phyloP scores from a whole-genome alignment of 1,140 invertebrate species.

The Lethocerus indicus region DNA sequence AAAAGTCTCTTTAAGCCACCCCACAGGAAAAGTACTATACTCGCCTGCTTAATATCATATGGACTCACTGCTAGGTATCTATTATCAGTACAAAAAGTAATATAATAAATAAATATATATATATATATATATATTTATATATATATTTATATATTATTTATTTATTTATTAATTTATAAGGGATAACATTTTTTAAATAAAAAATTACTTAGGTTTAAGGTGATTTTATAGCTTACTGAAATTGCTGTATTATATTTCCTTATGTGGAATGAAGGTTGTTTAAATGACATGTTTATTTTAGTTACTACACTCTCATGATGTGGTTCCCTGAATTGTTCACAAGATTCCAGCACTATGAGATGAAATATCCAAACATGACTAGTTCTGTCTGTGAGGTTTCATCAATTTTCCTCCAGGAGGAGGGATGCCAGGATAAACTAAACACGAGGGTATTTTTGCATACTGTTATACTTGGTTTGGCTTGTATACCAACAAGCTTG shows the following conservation, averaged over 20 bases:
- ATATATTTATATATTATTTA: too few species aligned
- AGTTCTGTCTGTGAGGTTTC: slow-evolving; percentile 57
- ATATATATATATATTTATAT: too few species aligned
- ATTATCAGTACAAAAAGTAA: neutral
- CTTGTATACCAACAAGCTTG: slow-evolving; percentile 53
- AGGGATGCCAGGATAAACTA: slow-evolving; percentile 36
- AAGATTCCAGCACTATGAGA: slow-evolving; percentile 51
- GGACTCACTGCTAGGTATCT: slow-evolving; percentile 47
- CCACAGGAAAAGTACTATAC: slow-evolving; percentile 47
- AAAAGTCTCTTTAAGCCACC: slow-evolving; percentile 46
- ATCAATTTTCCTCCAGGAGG: slow-evolving; percentile 23
- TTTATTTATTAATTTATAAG: too few species aligned
- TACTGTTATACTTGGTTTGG: slow-evolving; percentile 50
- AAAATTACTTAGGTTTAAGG: too few species aligned
- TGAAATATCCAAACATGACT: slow-evolving; percentile 35
- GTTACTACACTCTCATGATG: slow-evolving; percentile 67
- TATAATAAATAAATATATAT: neutral
- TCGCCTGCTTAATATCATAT: slow-evolving; percentile 55
- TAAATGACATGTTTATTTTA: slow-evolving; percentile 22
- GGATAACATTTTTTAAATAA: too few species aligned
- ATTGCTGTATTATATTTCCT: too few species aligned
- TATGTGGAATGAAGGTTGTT: too few species aligned
- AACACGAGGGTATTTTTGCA: slow-evolving; percentile 46
- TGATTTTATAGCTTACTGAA: too few species aligned
- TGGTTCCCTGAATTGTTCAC: slow-evolving; percentile 69